Evolutionary conservation across 2,797 vertebrate species (phyloP), one percentile per base, ranked within the genome.

Genomic region (Micrastur ruficollis): DNA sequence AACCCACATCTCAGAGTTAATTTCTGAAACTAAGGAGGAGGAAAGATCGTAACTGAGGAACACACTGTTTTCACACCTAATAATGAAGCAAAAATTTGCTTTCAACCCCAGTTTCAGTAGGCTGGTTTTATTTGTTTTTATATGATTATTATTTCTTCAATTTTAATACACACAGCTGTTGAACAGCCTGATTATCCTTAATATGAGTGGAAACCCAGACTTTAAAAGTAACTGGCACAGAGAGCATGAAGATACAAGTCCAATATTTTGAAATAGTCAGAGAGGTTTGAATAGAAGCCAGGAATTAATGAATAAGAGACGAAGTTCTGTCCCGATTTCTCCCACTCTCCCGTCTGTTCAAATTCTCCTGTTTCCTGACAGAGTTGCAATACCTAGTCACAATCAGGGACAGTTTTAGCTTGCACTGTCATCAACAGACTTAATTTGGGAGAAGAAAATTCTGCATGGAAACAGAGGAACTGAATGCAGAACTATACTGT

Each of bases 231-330:
- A 91, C 66, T 96, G 91, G 89, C 75, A 91, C n/a, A 72, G 34
- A 65, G 38, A 92, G 40, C 79, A 94, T 61, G 87, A 95, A 91
- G 89, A 97, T 63, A 70, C 72, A 90, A 93, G 91, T 81, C 81
- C 76, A 96, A 76, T 94, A 94, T 93, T 97, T 96, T 95, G 89
- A 93, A 95, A 96, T 73, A 94, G 70, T 94, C 79, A 89, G 52
- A 79, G 75, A 89, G 70, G 89, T 90, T 96, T 97, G 93, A 95
- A 91, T 90, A 93, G 90, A 94, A 95, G 86, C 95, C 95, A 96
- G 95, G 95, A 95, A 96, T 95, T 94, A 94, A 91, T 88, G 92
- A 96, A 82, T 85, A 94, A 95, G 91, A 93, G 62, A 91, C 79
- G 36, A 92, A 93, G 75, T 88, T 94, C 92, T 91, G 86, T 93